These are phyloP conservation scores for Micropoecilia bifurca DNA, from an alignment of 2,797 vertebrate species.

Conservation along the genomic window DNA sequence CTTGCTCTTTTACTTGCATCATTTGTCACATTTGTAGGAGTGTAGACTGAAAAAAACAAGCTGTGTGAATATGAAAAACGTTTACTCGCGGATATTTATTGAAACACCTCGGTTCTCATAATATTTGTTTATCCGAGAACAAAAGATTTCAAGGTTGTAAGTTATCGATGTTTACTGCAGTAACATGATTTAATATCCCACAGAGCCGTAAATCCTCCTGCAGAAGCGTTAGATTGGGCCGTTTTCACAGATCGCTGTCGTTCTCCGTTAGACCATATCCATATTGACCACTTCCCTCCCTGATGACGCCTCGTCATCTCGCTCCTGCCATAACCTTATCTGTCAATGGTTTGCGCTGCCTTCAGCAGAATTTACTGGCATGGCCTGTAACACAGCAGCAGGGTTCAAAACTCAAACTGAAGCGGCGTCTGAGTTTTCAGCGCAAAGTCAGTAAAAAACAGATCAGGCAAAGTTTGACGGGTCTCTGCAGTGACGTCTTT, in stretches of 20 bases:
- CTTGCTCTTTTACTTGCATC: background rate
- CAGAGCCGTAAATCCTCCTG: background rate
- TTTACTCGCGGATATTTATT: background rate
- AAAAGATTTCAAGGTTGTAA: background rate
- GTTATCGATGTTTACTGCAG: background rate
- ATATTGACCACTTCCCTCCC: constrained; percentile 2
- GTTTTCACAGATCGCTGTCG: background rate
- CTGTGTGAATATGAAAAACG: background rate
- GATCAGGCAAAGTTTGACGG: too few relatives aligned
- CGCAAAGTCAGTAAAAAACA: constrained; percentile 1
- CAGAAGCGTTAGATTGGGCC: background rate
- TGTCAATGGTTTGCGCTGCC: constrained; percentile 34
- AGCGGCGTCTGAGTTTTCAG: constrained; percentile 35
- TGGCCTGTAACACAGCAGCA: constrained; percentile 5
- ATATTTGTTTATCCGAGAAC: background rate
- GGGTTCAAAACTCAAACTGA: constrained; percentile 17
- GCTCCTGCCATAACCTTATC: constrained; percentile 25
- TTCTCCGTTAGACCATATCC: background rate
- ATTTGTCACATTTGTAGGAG: background rate
- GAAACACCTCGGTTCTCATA: background rate
- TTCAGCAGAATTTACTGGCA: constrained; percentile 45
- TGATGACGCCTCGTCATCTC: constrained; percentile 27
- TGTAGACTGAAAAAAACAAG: background rate
- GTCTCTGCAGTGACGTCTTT: constrained; percentile 32
- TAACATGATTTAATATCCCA: background rate